Conservation (phyloP, 2,797 vertebrate species). For the Anguilla obscura region DNA sequence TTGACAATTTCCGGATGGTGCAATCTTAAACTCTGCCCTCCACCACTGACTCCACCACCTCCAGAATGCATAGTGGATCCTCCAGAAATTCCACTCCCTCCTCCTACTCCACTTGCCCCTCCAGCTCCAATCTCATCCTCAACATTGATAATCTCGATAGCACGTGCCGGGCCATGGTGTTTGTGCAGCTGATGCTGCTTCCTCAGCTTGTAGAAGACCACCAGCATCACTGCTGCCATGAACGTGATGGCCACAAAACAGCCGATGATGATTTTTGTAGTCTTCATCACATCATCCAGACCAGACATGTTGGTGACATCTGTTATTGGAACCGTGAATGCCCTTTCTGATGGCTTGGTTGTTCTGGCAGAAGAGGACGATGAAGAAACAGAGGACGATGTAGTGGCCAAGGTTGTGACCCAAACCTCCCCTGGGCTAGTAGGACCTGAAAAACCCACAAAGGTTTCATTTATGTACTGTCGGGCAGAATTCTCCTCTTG, state of each 20-base stretch:
- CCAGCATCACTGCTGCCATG: conserved; percentile 94
- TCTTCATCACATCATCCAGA: conserved; percentile 93
- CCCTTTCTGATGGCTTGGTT: conserved; percentile 70
- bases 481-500: conserved; percentile 76
- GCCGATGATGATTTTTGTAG: conserved; percentile 96
- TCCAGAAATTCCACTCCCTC: conserved; percentile 70
- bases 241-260: conserved; percentile 96
- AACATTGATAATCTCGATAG: conserved; percentile 93
- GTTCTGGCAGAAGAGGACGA: conserved; percentile 80
- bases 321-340: conserved; percentile 84
- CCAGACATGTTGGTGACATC: conserved; percentile 85
- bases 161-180: conserved; percentile 88
- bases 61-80: conserved; percentile 72
- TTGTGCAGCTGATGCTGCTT: conserved; percentile 95
- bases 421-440: conserved; percentile 60
- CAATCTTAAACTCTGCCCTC: conserved; percentile 62
- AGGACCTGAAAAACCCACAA: conserved; percentile 56
- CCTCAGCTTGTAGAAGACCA: conserved; percentile 92
- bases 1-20: conserved; percentile 81
- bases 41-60: conserved; percentile 61
- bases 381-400: conserved; percentile 64
- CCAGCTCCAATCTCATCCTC: conserved; percentile 88
- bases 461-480: conserved; percentile 82
- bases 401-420: conserved; percentile 66
- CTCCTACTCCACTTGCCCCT: conserved; percentile 60